Conservation (phyloP, 2,113 vertebrate genomes). For the Cygnus atratus region DNA sequence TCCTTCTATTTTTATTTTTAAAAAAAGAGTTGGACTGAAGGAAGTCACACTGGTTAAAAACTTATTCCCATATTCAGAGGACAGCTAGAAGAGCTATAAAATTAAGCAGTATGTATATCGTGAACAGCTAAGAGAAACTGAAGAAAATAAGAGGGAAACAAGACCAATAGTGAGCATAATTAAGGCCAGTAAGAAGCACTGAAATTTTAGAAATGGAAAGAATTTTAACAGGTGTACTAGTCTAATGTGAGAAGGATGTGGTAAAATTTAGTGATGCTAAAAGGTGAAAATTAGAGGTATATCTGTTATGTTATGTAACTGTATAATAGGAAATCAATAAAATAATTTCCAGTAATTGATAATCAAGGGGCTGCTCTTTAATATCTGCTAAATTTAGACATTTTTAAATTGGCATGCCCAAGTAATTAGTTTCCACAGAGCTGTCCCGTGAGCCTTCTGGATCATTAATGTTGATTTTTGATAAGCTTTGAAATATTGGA, state of each 20-base stretch:
- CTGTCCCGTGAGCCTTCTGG: slow-evolving; percentile 34
- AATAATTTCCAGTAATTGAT: neutral
- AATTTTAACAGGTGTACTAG: neutral
- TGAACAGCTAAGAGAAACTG: neutral
- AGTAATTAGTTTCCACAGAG: slow-evolving; percentile 35
- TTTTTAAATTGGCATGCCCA: neutral
- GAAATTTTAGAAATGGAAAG: neutral
- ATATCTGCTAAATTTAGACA: slow-evolving; percentile 29
- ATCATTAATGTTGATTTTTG: slow-evolving; percentile 34
- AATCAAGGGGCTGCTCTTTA: slow-evolving; percentile 17
- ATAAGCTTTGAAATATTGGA: slow-evolving; percentile 25
- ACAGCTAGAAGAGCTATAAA: neutral
- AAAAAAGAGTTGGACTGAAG: neutral
- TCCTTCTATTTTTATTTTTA: neutral
- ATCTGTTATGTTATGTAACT: neutral
- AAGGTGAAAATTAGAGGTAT: neutral
- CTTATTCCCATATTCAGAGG: neutral
- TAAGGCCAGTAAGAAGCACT: accelerated
- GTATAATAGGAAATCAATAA: neutral
- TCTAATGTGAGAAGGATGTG: neutral
- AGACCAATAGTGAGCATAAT: neutral
- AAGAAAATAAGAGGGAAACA: neutral
- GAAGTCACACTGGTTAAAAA: neutral
- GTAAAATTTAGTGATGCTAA: neutral
- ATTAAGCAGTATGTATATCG: accelerated